Evolutionary conservation across 2,888 invertebrate species (phyloP).

Genomic region (Tanytarsus gracilentus): DNA sequence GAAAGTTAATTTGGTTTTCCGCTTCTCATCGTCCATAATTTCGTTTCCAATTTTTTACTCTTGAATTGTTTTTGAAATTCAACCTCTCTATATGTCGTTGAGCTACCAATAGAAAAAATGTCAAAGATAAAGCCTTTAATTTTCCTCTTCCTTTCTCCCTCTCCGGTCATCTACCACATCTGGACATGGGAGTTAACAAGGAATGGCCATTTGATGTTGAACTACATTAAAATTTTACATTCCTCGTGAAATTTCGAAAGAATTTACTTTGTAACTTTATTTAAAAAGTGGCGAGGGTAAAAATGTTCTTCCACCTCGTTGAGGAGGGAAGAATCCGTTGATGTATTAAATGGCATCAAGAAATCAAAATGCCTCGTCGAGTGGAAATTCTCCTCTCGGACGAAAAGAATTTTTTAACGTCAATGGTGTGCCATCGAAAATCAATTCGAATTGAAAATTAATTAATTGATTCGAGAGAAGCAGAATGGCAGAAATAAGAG

Average conservation of each 20-base stretch:
- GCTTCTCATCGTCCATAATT: slow-evolving; percentile 20
- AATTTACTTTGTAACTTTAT: too few relatives aligned
- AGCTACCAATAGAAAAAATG: not conserved
- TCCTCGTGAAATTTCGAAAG: too few relatives aligned
- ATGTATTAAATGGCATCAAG: slow-evolving; percentile 18
- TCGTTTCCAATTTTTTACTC: slow-evolving; percentile 23
- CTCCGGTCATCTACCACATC: too few relatives aligned
- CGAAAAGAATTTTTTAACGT: not conserved
- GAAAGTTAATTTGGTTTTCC: slow-evolving; percentile 24
- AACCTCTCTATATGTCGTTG: not conserved
- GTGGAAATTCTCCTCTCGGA: slow-evolving; percentile 17
- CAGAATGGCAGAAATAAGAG: too few relatives aligned
- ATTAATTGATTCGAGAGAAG: slow-evolving; percentile 18
- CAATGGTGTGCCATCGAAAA: not conserved
- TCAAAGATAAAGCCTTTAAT: slow-evolving; percentile 6
- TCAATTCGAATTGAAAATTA: slow-evolving; percentile 19
- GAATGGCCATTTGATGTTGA: too few relatives aligned
- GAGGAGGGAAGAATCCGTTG: slow-evolving; percentile 1
- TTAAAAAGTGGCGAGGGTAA: too few relatives aligned
- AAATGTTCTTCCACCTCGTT: too few relatives aligned
- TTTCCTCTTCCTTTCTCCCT: slow-evolving; percentile 2
- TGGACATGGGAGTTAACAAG: too few relatives aligned
- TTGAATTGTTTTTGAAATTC: slow-evolving; percentile 21
- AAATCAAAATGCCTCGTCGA: slow-evolving; percentile 19
- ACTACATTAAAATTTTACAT: too few relatives aligned